Evolutionary conservation across 2,113 vertebrate species (phyloP), one percentile per base, ranked within the genome.

Genomic region (Typhlomys cinereus): DNA sequence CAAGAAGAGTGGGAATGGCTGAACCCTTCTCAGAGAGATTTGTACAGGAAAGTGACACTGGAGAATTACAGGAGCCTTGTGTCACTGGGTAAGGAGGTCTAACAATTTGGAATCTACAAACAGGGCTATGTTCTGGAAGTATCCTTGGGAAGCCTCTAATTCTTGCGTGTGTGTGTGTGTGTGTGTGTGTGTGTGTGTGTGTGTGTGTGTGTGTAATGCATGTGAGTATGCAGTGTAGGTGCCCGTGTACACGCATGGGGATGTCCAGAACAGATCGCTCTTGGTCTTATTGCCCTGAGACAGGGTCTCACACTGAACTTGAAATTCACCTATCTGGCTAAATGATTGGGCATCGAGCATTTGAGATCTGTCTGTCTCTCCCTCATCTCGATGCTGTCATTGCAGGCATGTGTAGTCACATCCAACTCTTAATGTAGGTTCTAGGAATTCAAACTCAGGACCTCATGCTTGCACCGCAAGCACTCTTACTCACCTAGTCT

Each of bases 1-100:
- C 93, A n/a, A 5, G 96, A 96, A 70, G 96, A 97, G 23, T 96
- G 96, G 96, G 80, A 92, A 18, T 90, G 90, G 90, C 95, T 97
- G 75, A 95, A 50, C 31, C 90, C 89, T 14, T 70, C 83, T 18
- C 96, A 97, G 90, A 95, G 85, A 86, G 44, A 41, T 14, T 10
- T 97, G 79, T 97, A 97, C 85, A 75, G 88, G 70, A 88, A 52
- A 31, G 96, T 97, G 90, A 97, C 91, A 83, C 2, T 97, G 88
- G 96, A 96, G 74, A 97, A 96, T 94, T 97, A 97, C 1, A 62
- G 70, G 44, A 96, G 69, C 88, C 93, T 96, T 25, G 78, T 59
- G 0, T 95, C 92, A 0, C 70, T 97, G 85, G 96, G 96, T 97
- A 71, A 95, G 96, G 39, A 11, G 1, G 29, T 7, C 59, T 13